A percentile compares a stretch with the other conserved stretches of the same genome.
phyloP scores from a whole-genome alignment of 2,888 invertebrate genomes.

The Heliconius ismenius region DNA sequence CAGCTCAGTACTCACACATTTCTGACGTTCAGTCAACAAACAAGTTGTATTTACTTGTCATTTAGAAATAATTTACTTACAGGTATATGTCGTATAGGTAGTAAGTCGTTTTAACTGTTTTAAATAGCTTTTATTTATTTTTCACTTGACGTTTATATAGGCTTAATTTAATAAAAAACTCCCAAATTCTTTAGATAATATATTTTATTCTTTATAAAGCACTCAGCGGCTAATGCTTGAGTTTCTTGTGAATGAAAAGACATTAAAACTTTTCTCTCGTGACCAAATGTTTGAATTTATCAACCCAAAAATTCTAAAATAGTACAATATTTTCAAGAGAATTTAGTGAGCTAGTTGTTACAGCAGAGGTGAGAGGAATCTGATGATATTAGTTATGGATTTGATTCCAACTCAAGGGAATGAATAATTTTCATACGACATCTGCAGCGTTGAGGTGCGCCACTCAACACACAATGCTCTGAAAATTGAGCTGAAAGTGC shows the following conservation, averaged over 20 bases:
- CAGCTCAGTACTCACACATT: background rate
- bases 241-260: constrained; percentile 32
- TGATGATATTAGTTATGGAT: background rate
- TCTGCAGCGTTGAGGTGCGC: too few species aligned
- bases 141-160: background rate
- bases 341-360: background rate
- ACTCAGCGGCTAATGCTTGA: constrained; percentile 35
- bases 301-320: constrained; percentile 12
- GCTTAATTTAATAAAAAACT: constrained; percentile 13
- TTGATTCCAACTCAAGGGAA: background rate
- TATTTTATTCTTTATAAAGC: constrained; percentile 28
- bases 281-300: constrained; percentile 20
- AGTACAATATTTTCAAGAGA: background rate
- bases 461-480: too few species aligned
- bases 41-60: too few species aligned
- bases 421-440: background rate
- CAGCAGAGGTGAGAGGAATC: background rate
- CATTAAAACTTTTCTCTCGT: constrained; percentile 31
- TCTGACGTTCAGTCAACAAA: background rate
- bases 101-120: background rate
- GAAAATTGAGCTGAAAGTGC: too few species aligned
- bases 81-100: background rate
- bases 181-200: constrained; percentile 23
- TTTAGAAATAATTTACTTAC: too few species aligned
- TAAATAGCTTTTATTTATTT: background rate